Evolutionary conservation across 1,140 invertebrate genomes (phyloP), one percentile per base, ranked within the genome.

Genomic region (Aricia agestis): DNA sequence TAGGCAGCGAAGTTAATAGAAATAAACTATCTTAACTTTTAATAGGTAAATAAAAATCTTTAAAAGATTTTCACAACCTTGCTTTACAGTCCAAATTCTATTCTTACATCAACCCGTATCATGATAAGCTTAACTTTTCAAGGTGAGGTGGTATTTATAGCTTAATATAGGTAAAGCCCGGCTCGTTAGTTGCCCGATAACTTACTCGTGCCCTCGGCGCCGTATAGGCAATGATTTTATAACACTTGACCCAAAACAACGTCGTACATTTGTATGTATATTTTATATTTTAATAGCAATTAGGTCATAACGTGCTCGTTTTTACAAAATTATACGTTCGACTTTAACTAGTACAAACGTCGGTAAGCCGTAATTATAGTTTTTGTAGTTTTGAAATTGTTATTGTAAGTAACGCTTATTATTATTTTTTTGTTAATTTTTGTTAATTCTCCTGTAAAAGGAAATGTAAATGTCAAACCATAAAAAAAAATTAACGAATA

Each of bases 311-410:
- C 59, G 18, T 18, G 18, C 18, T 63, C 59, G 59, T 25, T 63
- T 63, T 63, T 63, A 63, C 59, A 63, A n/a, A 63, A 63, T 63
- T 25, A 63, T 63, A 63, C 18, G 45, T 52, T 52, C 11, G 45
- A 15, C 13, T 52, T 52, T 52, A 52, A 52, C 45, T 52, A 2
- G 45, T 52, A 52, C 45, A 52, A 52, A 52, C 4, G 13, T 11
- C 45, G 45, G 45, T 52, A 15, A 10, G 45, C 10, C 1, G 11
- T 52, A 52, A 52, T 52, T 52, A 52, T 52, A 52, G 11, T 52
- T 36, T 32, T 36, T 36, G 36, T 36, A 7, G 9, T 36, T 36
- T 36, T 36, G 0, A 36, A 36, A 36, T 36, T 36, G 9, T 6
- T 36, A 36, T 36, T 25, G 25, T 36, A 36, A 36, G 2, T 6